Evolutionary conservation across 64 coral and sea anemone genomes (phyloP).

Genomic region (Dendrophyllia cribrosa): DNA sequence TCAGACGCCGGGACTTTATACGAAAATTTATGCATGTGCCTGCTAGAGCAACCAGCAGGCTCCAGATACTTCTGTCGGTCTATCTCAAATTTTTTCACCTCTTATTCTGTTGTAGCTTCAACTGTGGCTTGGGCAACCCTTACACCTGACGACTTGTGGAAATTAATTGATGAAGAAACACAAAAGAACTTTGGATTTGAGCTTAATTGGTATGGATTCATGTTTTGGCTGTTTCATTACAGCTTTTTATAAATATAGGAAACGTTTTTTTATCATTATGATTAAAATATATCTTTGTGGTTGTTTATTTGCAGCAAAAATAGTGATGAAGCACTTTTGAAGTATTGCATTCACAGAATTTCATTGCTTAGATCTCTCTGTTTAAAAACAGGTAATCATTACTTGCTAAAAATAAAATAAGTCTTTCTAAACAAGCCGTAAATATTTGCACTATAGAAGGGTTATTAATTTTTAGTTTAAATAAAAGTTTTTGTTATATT

Average conservation of each 20-base stretch:
- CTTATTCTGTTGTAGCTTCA: constrained; percentile 9
- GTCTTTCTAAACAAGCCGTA: no score
- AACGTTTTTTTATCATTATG: neutral
- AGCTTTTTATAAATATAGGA: neutral
- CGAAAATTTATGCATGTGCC: no score
- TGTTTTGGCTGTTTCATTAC: neutral
- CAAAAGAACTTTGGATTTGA: constrained; percentile 91
- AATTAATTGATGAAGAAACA: constrained; percentile 75
- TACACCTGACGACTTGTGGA: constrained; percentile 92
- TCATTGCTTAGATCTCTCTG: constrained; percentile 89
- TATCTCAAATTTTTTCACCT: no score
- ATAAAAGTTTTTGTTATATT: no score
- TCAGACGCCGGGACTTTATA: no score
- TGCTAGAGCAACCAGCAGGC: no score
- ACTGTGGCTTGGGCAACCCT: constrained; percentile 89
- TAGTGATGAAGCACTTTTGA: constrained; percentile 77
- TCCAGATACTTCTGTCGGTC: no score
- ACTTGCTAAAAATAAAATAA: neutral
- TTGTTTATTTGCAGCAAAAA: constrained; percentile 58
- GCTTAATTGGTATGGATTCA: constrained; percentile 67
- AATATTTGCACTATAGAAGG: no score
- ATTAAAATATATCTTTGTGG: neutral
- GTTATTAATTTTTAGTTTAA: no score
- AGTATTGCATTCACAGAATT: constrained; percentile 84
- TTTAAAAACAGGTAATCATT: constrained; percentile 82